Evolutionary conservation across 1,140 invertebrate species (phyloP).

Genomic region (Papilio machaon): DNA sequence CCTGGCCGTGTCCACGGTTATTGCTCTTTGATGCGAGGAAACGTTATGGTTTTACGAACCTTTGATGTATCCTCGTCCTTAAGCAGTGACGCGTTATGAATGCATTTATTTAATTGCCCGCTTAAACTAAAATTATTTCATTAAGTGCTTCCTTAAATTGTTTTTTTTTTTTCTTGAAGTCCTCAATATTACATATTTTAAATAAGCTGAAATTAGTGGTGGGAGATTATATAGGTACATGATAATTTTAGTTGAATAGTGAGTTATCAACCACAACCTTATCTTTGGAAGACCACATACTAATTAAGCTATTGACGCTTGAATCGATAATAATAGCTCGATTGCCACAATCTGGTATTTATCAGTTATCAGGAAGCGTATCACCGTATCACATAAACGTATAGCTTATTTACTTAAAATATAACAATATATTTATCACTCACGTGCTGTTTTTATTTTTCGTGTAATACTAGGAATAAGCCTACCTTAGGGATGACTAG

Average conservation of each 20-base stretch:
- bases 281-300: neutral
- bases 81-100: constrained; percentile 22
- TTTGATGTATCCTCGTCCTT: constrained; percentile 58
- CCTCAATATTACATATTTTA: neutral
- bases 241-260: neutral
- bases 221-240: neutral
- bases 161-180: neutral
- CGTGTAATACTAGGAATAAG: too few species aligned
- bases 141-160: neutral
- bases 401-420: neutral
- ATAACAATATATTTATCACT: neutral
- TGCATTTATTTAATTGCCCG: constrained; percentile 32
- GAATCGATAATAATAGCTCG: neutral
- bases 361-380: neutral
- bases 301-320: constrained; percentile 1
- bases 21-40: constrained; percentile 67
- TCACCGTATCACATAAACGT: neutral
- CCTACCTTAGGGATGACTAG: too few species aligned
- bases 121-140: constrained; percentile 17
- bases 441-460: neutral
- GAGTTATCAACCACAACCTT: neutral
- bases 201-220: neutral
- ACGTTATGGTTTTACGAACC: constrained; percentile 51
- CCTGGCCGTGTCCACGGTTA: constrained; percentile 58
- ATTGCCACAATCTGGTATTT: neutral